Evolutionary conservation across 2,888 invertebrate genomes (phyloP).

Genomic region (Drosophila yooni): DNA sequence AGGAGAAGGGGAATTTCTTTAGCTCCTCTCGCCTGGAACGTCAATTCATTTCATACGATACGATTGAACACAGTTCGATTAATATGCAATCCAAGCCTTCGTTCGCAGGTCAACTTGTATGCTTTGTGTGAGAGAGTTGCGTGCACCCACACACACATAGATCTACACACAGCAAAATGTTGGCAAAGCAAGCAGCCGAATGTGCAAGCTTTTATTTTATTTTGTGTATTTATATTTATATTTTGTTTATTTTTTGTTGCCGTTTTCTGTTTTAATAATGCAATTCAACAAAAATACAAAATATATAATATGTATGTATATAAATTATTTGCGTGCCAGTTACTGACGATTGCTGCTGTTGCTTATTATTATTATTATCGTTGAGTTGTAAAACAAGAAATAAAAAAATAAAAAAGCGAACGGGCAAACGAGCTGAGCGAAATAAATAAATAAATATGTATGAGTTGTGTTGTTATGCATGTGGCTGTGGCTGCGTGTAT

Average conservation of each 20-base stretch:
- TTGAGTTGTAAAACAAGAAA: slow-evolving; percentile 56
- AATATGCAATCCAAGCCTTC: slow-evolving; percentile 68
- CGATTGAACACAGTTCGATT: slow-evolving; percentile 72
- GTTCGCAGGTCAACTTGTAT: slow-evolving; percentile 21
- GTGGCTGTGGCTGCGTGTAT: slow-evolving; percentile 2
- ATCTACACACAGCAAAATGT: slow-evolving; percentile 49
- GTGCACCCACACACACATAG: slow-evolving; percentile 21
- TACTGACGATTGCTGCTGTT: slow-evolving; percentile 35
- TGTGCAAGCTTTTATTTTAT: slow-evolving; percentile 41
- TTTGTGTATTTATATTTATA: background rate
- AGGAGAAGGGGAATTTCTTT: slow-evolving; percentile 28
- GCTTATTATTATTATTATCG: slow-evolving; percentile 51
- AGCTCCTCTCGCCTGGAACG: slow-evolving; percentile 27
- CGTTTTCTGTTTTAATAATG: slow-evolving; percentile 43
- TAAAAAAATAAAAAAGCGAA: slow-evolving; percentile 41
- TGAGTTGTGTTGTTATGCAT: slow-evolving; percentile 18
- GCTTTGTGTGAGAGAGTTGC: slow-evolving; percentile 27
- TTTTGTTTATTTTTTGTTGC: slow-evolving; percentile 9
- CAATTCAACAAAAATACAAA: slow-evolving; percentile 55
- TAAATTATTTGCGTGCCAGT: slow-evolving; percentile 59
- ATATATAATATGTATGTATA: slow-evolving; percentile 26
- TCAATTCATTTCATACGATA: slow-evolving; percentile 68
- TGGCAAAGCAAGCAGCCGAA: slow-evolving; percentile 57
- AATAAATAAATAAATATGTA: slow-evolving; percentile 60
- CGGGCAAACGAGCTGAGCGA: slow-evolving; percentile 54